Base-by-base conservation (phyloP, 2,888 invertebrate genomes). In the Stenotaenia linearis region DNA sequence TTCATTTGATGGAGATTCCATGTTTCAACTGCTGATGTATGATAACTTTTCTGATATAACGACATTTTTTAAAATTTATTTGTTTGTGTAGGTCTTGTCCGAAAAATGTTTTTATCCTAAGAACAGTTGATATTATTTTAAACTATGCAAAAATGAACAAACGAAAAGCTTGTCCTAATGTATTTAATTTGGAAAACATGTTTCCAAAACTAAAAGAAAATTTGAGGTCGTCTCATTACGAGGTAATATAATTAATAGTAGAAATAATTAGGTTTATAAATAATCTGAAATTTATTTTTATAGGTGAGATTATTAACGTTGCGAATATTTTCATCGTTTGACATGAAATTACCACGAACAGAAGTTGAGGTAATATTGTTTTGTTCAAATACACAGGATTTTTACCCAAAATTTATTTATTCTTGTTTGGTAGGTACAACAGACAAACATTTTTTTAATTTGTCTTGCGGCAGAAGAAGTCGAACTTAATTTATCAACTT, bases 321-420 rank as follows among this genome's bases (percentile, higher is more conserved):
- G 0, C 92, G 94, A 83, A 90, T 94, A 75, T 90, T 94, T 84
- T 90, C 91, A 40, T 85, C 91, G 25, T 92, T 95, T 83, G 89
- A 91, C n/a, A 80, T 76, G 77, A 32, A 89, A 80, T 84, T 90
- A 15, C 87, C 87, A 75, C 85, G 88, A 81, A 82, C 82, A 12
- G 45, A 7, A 10, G n/a, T 23, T 25, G 77, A 77, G n/a, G 77
- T 77, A 45, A 32, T n/a, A 9, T 15, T 4, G 21, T 74, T 28
- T 74, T 35, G 32, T 5, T 76, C 6, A n/a, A 77, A 40, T 1
- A 75, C 23, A 10, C 9, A 25, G 9, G 1, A 23, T 25, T 75
- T 28, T 75, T 30, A 75, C 23, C 10, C 6, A 28, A 28, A n/a
- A 75, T 75, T 9, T 9, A 9, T 78, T 56, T 37, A 4, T 28